Evolutionary conservation across 1,140 invertebrate species (phyloP), one percentile per base, ranked within the genome.

Genomic region (Chrysoperla carnea): DNA sequence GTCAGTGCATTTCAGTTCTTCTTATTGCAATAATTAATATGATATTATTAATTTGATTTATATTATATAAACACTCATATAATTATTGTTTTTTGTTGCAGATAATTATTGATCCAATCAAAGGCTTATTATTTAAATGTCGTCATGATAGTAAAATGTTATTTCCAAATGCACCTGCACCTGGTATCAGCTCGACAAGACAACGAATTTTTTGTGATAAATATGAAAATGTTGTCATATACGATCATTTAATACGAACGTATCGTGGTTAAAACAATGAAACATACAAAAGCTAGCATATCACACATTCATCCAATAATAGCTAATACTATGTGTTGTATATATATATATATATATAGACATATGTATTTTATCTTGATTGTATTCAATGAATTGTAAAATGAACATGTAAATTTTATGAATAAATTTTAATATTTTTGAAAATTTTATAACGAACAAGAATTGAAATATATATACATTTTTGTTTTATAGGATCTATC

Each of bases 81-180:
- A n/a, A n/a, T n/a, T n/a, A n/a, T n/a, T n/a, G n/a, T n/a, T n/a
- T n/a, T n/a, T n/a, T n/a, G n/a, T 52, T 66, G 50, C 62, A 74
- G 58, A 71, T 76, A 2, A 63, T 80, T 6, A 67, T 78, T 47
- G 70, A 80, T 50, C 68, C 67, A 42, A 69, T 70, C 15, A 65
- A 62, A 44, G 78, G 78, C 1, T 51, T 84, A 0, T 51, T 76
- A 9, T 83, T 85, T 46, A 69, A 75, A 57, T 73, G 74, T 50
- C 53, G 69, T 12, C 68, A 72, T 38, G 75, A 80, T 51, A 61
- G 69, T 39, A 72, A 73, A 52, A 59, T 69, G 8, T 65, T 79
- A 29, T 68, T 58, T 51, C 72, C 75, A 0, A 50, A 52, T 14
- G 51, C 44, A 59, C 11, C 55, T 61, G 12, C 17, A 23, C 68